These are phyloP conservation scores for Thripadectes ignobilis DNA, from an alignment of 2,797 vertebrate species.

Conservation along the genomic window DNA sequence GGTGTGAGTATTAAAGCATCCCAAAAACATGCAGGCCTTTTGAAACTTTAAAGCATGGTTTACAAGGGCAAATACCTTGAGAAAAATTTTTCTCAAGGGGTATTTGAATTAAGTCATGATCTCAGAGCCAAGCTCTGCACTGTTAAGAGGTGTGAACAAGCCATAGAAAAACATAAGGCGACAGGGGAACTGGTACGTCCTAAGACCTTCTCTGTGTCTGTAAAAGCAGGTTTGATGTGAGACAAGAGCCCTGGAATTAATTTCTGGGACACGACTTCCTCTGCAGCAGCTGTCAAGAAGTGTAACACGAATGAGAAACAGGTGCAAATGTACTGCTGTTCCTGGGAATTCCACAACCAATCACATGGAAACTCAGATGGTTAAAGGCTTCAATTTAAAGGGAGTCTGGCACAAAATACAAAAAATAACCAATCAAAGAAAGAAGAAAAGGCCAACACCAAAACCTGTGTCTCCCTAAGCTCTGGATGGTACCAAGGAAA, in stretches of 20 bases:
- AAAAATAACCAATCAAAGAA: neutral
- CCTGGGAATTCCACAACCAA: neutral
- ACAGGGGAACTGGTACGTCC: neutral
- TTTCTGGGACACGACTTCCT: neutral
- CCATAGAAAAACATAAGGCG: neutral
- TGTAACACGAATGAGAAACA: neutral
- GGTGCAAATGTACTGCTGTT: neutral
- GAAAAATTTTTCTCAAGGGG: neutral
- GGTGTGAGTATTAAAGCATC: slow-evolving; percentile 6
- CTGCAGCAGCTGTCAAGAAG: neutral
- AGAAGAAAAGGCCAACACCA: neutral
- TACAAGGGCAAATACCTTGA: neutral
- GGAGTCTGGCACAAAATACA: neutral
- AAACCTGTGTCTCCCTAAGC: neutral
- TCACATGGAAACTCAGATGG: neutral
- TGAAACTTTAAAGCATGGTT: neutral
- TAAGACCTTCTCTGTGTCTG: neutral
- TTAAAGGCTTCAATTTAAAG: neutral
- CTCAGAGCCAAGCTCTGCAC: neutral
- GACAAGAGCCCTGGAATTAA: neutral
- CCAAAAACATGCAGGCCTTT: neutral
- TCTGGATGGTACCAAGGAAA: neutral
- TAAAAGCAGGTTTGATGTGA: neutral
- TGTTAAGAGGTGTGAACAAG: neutral
- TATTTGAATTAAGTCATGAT: neutral